Evolutionary conservation across 2,113 vertebrate species (phyloP), one percentile per base, ranked within the genome.

Genomic region (Ceyx melanurus): DNA sequence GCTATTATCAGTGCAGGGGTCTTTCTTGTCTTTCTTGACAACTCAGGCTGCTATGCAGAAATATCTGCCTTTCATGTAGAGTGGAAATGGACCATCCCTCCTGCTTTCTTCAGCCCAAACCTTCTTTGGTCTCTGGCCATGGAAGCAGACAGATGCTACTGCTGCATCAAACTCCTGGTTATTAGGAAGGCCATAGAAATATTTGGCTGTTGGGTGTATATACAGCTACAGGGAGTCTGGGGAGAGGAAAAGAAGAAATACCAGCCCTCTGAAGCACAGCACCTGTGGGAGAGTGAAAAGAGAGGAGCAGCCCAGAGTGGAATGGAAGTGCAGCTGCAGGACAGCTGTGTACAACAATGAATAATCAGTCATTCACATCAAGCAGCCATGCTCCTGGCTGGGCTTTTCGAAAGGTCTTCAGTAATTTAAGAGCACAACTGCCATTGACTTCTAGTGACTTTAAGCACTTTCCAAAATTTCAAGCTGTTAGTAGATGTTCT

Each of bases 401-500:
- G 45, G 50, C 70, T 92, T 92, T 90, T 89, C 2, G 6, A 54
- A 84, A 85, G 58, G 42, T 33, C 58, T 42, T 85, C 45, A 11
- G 48, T 84, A 86, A 89, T 92, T 95, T 92, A 90, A 90, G 15
- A 90, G 23, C 18, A 84, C 19, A 84, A 50, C 62, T 72, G 42
- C 29, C 58, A 79, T 70, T 68, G 73, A 58, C 70, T 90, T 88
- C 80, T 83, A 88, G 9, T 6, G 4, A 33, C 31, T 23, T 78
- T 78, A 86, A 91, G 74, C 29, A 50, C 77, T 93, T 92, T 42
- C 46, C 42, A 82, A 53, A 93, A 84, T 94, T 57, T 68, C 70
- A 70, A 93, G 84, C 56, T 92, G 76, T 84, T 88, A 71, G 48
- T 20, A 89, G 66, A 21, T 85, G 74, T 31, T 79, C 78, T 92